Conservation (phyloP, 2,113 vertebrate species). For the Promerops cafer region DNA sequence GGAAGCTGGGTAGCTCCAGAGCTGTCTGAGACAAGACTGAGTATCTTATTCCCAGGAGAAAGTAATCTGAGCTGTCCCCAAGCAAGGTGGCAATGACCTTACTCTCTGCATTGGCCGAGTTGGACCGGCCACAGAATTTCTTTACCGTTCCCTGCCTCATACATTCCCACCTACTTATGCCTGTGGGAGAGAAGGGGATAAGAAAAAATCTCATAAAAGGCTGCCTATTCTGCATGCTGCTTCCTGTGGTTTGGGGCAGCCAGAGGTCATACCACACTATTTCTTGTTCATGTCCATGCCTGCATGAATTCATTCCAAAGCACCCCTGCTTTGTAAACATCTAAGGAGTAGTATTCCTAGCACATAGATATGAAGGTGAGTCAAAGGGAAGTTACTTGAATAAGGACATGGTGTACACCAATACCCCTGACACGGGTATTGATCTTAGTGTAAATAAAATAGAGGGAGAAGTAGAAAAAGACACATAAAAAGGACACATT, state of each 20-base stretch:
- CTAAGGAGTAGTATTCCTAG: constrained; percentile 2
- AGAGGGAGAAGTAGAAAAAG: background rate
- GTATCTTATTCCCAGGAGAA: background rate
- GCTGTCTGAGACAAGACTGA: background rate
- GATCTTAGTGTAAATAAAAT: background rate
- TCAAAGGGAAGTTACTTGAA: background rate
- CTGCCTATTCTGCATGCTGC: constrained; percentile 9
- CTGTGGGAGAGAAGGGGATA: background rate
- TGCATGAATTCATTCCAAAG: constrained; percentile 26
- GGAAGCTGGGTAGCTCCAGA: background rate
- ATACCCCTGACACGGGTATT: background rate
- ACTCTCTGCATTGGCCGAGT: background rate
- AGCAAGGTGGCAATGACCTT: constrained; percentile 4
- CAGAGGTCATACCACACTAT: background rate
- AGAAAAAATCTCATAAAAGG: background rate
- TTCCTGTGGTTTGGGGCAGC: background rate
- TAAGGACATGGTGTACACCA: background rate
- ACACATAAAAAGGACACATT: background rate
- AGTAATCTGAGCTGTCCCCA: background rate
- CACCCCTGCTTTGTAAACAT: background rate
- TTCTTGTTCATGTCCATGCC: background rate
- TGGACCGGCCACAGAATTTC: background rate
- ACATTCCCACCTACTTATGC: constrained; percentile 9
- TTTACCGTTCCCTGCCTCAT: background rate
- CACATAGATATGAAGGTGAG: background rate